Conservation (phyloP, 1,140 invertebrate genomes). For the Lepeophtheirus salmonis region DNA sequence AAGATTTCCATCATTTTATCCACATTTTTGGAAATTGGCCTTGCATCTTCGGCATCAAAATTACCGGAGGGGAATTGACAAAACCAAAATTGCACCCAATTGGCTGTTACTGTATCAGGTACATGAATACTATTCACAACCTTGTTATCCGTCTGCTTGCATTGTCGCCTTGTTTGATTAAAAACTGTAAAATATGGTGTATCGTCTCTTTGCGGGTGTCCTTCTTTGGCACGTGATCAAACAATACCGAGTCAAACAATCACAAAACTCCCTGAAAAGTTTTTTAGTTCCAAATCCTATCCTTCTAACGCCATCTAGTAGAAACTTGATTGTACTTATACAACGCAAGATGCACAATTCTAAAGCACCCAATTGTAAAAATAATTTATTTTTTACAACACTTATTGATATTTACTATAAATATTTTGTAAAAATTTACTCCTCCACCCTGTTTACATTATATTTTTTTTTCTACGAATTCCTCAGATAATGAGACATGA, state of each 20-base stretch:
- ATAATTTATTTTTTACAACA: not conserved
- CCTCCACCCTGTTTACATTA: no score
- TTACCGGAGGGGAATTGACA: not conserved
- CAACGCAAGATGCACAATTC: not conserved
- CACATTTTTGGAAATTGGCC: not conserved
- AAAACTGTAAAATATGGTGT: not conserved
- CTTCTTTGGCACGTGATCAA: not conserved
- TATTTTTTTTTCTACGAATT: no score
- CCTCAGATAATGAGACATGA: no score
- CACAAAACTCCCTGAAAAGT: not conserved
- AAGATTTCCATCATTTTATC: not conserved
- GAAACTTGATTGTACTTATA: not conserved
- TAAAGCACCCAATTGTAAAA: not conserved
- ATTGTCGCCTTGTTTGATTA: not conserved
- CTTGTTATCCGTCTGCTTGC: not conserved
- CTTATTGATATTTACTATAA: not conserved
- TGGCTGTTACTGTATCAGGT: not conserved
- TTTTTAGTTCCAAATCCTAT: not conserved
- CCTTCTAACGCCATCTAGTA: not conserved
- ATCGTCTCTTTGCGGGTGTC: not conserved
- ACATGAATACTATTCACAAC: not conserved
- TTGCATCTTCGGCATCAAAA: not conserved
- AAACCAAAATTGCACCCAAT: not conserved
- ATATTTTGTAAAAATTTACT: no score
- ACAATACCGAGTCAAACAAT: not conserved